phyloP scores from a whole-genome alignment of 1,140 invertebrate species.

The Brachionus plicatilis region DNA sequence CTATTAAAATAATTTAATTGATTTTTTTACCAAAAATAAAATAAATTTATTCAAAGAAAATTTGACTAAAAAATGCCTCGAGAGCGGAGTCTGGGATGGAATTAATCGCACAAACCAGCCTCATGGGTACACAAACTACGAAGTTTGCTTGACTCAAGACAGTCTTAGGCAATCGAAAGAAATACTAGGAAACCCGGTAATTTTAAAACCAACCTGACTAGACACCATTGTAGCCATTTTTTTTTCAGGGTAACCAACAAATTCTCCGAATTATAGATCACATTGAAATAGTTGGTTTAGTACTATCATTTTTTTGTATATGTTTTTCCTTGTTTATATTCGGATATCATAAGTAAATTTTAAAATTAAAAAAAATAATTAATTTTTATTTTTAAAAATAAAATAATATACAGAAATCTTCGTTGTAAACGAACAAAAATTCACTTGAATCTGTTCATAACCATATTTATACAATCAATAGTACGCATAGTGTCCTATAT shows the following conservation, averaged over 20 bases:
- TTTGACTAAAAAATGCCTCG: neutral
- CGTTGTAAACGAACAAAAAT: slow-evolving; percentile 33
- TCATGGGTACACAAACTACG: slow-evolving; percentile 5
- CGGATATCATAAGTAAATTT: slow-evolving; percentile 33
- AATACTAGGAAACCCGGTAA: neutral
- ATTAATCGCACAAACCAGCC: neutral
- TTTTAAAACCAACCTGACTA: neutral
- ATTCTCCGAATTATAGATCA: slow-evolving; percentile 5
- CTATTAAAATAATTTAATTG: no score
- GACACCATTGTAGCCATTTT: neutral
- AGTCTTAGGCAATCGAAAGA: neutral
- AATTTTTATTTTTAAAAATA: neutral
- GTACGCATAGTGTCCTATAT: neutral
- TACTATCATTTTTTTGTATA: slow-evolving; percentile 28
- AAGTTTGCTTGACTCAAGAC: slow-evolving; percentile 1
- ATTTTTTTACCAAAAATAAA: neutral
- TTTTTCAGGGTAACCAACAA: neutral
- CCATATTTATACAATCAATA: slow-evolving; percentile 11
- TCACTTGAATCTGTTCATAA: slow-evolving; percentile 28
- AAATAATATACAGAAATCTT: neutral
- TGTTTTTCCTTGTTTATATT: slow-evolving; percentile 35
- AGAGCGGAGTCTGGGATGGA: slow-evolving; percentile 19
- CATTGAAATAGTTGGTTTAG: slow-evolving; percentile 24
- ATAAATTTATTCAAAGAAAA: slow-evolving; percentile 1
- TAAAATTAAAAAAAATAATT: neutral